Conservation (phyloP, 2,888 invertebrate genomes). For the Ornithoptera priamus region DNA sequence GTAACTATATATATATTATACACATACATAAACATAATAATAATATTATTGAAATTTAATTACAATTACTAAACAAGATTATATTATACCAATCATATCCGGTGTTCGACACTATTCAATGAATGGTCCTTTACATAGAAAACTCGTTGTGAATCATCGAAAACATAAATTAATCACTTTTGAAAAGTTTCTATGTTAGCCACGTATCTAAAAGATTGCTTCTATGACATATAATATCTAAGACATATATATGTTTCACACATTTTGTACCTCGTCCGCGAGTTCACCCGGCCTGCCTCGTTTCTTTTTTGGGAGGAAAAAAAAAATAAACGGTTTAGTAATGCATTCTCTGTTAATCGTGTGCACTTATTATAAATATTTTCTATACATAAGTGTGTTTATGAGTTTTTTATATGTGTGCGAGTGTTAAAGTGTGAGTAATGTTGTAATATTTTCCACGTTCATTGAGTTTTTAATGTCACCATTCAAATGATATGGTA, state of each 20-base stretch:
- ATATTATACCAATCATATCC: conserved; percentile 37
- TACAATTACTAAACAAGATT: conserved; percentile 8
- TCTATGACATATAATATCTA: conserved; percentile 70
- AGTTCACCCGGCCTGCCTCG: conserved; percentile 90
- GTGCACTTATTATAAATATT: conserved; percentile 52
- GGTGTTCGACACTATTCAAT: conserved; percentile 17
- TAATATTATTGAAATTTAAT: conserved; percentile 28
- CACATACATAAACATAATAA: conserved; percentile 41
- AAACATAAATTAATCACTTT: conserved; percentile 63
- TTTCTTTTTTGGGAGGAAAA: conserved; percentile 81
- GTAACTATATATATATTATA: conserved; percentile 26
- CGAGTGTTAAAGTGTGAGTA: conserved; percentile 13
- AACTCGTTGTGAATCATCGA: conserved; percentile 4
- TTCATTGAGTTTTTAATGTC: conserved; percentile 4
- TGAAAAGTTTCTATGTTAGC: conserved; percentile 72
- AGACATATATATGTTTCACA: conserved; percentile 71
- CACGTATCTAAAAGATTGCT: conserved; percentile 61
- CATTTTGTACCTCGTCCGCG: conserved; percentile 84
- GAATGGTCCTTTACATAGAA: conserved; percentile 3
- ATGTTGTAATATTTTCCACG: not conserved
- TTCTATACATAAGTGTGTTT: conserved; percentile 31
- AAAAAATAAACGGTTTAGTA: conserved; percentile 76
- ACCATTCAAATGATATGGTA: conserved; percentile 5
- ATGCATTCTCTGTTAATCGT: conserved; percentile 72
- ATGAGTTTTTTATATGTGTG: conserved; percentile 26